Percentiles rank a stretch among this genome's conserved stretches.
phyloP scores from a whole-genome alignment of 2,113 vertebrate species.

The Thryonomys swinderianus region DNA sequence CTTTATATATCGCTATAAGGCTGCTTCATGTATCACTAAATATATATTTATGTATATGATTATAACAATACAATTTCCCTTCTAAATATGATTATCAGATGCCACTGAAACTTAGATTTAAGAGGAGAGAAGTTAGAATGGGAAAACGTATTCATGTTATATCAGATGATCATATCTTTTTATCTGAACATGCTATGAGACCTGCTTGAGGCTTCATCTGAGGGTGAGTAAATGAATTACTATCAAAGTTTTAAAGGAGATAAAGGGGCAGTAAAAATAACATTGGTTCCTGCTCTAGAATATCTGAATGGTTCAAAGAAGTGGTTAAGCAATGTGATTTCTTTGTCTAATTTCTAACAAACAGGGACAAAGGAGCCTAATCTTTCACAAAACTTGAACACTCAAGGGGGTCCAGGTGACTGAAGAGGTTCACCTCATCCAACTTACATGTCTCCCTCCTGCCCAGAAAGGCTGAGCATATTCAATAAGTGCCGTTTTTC shows the following conservation, averaged over 20 bases:
- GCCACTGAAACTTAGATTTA: background rate
- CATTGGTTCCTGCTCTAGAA: background rate
- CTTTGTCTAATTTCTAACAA: background rate
- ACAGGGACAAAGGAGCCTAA: background rate
- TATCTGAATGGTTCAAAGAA: background rate
- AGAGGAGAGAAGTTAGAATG: slow-evolving; percentile 27
- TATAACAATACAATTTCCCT: background rate
- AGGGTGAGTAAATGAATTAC: background rate
- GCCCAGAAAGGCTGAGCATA: background rate
- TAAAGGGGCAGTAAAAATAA: background rate
- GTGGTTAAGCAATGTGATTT: background rate
- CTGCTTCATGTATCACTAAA: too few species aligned
- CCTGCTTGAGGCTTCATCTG: background rate
- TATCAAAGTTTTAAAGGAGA: background rate
- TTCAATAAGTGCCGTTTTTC: background rate
- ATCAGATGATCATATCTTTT: background rate
- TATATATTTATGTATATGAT: too few species aligned
- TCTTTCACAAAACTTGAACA: background rate
- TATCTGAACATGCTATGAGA: background rate
- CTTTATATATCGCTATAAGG: background rate
- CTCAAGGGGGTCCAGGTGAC: background rate
- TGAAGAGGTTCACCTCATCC: background rate
- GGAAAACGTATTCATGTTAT: background rate
- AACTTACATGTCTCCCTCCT: background rate
- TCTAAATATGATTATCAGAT: background rate